phyloP scores from a whole-genome alignment of 2,888 invertebrate genomes.

The Acleris emargana region DNA sequence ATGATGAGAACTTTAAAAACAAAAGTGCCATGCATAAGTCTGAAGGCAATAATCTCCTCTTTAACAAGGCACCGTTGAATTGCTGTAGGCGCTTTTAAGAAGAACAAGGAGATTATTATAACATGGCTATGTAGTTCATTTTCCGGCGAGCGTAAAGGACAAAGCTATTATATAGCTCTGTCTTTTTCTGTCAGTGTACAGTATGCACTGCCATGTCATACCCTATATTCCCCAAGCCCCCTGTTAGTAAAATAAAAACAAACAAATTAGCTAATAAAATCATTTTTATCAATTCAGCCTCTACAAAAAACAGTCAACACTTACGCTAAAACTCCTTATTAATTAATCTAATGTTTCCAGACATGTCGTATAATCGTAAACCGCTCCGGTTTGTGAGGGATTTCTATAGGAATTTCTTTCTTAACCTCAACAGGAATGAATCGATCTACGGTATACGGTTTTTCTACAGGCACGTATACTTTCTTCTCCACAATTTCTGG shows the following conservation, averaged over 20 bases:
- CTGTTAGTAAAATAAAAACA: conserved; percentile 8
- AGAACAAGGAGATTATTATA: background rate
- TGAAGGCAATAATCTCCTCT: background rate
- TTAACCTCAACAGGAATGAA: conserved; percentile 48
- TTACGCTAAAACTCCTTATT: conserved; percentile 38
- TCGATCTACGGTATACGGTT: conserved; percentile 51
- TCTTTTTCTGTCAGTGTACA: too few species aligned
- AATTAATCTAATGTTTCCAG: conserved; percentile 55
- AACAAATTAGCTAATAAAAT: conserved; percentile 14
- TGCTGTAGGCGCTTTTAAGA: conserved; percentile 13
- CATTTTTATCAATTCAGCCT: conserved; percentile 39
- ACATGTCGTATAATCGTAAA: conserved; percentile 56
- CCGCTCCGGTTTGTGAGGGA: conserved; percentile 51
- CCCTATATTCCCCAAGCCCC: too few species aligned
- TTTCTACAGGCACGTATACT: conserved; percentile 52
- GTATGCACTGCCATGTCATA: too few species aligned
- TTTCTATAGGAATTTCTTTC: conserved; percentile 47
- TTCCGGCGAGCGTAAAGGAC: too few species aligned
- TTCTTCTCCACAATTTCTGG: conserved; percentile 50
- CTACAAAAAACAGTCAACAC: conserved; percentile 42
- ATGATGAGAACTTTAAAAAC: background rate
- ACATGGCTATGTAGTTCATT: too few species aligned
- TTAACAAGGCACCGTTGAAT: background rate
- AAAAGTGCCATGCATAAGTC: background rate
- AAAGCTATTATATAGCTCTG: too few species aligned